These are phyloP conservation scores for Alethe castanea DNA, from an alignment of 2,113 vertebrate species.

Conservation along the genomic window DNA sequence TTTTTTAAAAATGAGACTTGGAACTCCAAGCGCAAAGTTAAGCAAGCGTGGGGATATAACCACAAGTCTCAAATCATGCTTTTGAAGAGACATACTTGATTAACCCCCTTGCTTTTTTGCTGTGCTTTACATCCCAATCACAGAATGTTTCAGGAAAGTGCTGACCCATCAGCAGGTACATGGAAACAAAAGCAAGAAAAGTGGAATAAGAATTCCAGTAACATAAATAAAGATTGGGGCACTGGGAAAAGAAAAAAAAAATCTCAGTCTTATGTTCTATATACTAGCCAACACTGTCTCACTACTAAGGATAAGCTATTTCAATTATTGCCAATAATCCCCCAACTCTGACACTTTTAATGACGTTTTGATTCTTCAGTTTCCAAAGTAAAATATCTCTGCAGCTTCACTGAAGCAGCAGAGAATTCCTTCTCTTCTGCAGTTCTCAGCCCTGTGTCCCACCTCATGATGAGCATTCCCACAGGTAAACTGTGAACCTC, in stretches of 20 bases:
- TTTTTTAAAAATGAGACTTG: not conserved
- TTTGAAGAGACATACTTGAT: not conserved
- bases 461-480: not conserved
- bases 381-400: not conserved
- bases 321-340: not conserved
- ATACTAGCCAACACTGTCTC: not conserved
- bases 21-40: not conserved
- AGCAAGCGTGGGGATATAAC: not conserved
- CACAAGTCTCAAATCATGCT: not conserved
- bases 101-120: not conserved
- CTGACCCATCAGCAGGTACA: not conserved
- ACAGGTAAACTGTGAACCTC: not conserved
- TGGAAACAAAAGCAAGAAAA: not conserved
- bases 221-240: accelerated
- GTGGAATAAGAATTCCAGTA: not conserved
- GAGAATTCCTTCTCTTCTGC: not conserved
- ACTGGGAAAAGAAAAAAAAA: not conserved
- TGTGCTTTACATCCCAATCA: not conserved
- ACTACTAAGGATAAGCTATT: not conserved
- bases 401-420: not conserved
- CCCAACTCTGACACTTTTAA: not conserved
- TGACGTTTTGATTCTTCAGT: accelerated
- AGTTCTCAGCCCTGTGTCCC: not conserved
- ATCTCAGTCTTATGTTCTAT: not conserved
- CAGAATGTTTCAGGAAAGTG: not conserved